Conservation (phyloP, 2,888 invertebrate species). For the Chloroclysta siterata region DNA sequence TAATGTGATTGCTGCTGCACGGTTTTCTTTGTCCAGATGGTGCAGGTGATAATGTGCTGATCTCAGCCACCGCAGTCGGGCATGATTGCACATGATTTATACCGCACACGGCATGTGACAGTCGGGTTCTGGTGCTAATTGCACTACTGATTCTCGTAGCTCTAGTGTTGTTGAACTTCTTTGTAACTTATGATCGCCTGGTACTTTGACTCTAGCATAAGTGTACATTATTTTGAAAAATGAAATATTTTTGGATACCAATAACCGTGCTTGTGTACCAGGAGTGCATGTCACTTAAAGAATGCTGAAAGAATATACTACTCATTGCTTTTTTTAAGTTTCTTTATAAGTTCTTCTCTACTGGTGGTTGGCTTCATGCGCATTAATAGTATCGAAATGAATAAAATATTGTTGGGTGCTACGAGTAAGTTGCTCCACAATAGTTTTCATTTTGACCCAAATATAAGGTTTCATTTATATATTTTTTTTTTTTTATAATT, state of each 20-base stretch:
- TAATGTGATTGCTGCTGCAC: constrained; percentile 43
- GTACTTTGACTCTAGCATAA: background rate
- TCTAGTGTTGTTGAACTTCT: background rate
- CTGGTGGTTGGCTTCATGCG: no score
- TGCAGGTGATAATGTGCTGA: constrained; percentile 77
- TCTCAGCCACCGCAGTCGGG: constrained; percentile 60
- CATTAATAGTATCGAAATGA: no score
- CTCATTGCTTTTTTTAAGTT: no score
- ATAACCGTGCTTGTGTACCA: no score
- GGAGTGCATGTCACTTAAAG: no score
- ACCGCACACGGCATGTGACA: constrained; percentile 49
- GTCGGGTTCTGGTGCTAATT: constrained; percentile 35
- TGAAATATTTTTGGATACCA: background rate
- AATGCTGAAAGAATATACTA: no score
- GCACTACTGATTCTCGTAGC: constrained; percentile 21
- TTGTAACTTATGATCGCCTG: background rate
- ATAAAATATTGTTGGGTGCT: no score
- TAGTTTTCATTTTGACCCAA: no score
- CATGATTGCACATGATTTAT: constrained; percentile 63
- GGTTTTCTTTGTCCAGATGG: constrained; percentile 45
- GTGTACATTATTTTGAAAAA: background rate
- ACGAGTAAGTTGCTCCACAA: no score
- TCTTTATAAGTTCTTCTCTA: no score
- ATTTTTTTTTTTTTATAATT: no score
- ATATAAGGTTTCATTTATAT: no score